Base-by-base conservation (phyloP, 1,140 invertebrate species). In the Trachelipus rathkii region DNA sequence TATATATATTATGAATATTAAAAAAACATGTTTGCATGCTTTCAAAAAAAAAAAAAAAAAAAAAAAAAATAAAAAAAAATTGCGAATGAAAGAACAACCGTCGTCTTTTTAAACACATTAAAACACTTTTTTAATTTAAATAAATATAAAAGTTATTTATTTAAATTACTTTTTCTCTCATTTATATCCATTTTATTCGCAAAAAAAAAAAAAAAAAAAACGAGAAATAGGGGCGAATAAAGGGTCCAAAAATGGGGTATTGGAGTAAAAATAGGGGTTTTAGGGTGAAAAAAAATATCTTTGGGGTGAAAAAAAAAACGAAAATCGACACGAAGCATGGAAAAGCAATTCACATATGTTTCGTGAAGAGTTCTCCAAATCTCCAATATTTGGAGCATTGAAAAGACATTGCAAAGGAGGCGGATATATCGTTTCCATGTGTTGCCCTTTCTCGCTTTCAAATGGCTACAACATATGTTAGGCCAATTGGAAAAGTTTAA, bases 401-500 rank as follows among this genome's bases (percentile, higher is more conserved):
- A 78, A 78, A 78, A 75, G 74, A 73, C 50, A 73, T 71, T 78
- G 71, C 50, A 78, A 73, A 78, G 75, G 33, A 53, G 74, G 69
- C 77, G 75, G 75, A 78, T 78, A 78, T 78, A 78, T 78, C 75
- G 77, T 78, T 75, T 76, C 77, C 77, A 78, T 71, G 70, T 78
- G 77, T 78, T 74, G 74, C 74, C 70, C n/a, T n/a, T 33, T 70
- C 77, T 50, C 77, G 77, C 77, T 78, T 71, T 70, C 75, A 78
- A 78, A 78, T 78, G 77, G 77, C 74, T 74, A 71, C 77, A 74
- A 78, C 77, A 78, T 78, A 78, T 78, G 77, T 78, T 78, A 75
- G 73, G 74, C 77, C 77, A 78, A 78, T 78, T 78, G 77, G 77
- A 78, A 78, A 78, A 78, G 77, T 78, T 78, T 78, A 78, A 78